phyloP scores from a whole-genome alignment of 2,113 vertebrate genomes.

The Zapornia atra region DNA sequence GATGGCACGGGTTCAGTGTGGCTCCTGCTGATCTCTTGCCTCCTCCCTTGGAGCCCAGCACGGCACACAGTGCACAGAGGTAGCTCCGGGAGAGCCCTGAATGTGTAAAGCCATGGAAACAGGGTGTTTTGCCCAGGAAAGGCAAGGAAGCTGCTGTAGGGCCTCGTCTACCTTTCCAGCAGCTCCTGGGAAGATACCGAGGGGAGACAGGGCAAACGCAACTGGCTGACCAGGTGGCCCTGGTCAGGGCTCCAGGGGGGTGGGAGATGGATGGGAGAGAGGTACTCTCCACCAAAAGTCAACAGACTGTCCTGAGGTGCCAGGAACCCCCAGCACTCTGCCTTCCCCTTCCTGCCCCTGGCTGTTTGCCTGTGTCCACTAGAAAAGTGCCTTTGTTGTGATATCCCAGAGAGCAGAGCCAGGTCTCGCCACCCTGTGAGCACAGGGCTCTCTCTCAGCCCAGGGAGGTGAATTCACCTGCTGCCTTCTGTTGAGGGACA shows the following conservation, averaged over 20 bases:
- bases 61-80: background rate
- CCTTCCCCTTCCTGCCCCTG: background rate
- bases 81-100: background rate
- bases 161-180: background rate
- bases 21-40: background rate
- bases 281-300: background rate
- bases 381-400: background rate
- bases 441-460: background rate
- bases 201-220: background rate
- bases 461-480: background rate
- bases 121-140: background rate
- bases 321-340: background rate
- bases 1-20: background rate
- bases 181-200: background rate
- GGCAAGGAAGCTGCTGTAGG: fast-evolving
- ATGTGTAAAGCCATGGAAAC: background rate
- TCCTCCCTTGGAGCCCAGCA: fast-evolving
- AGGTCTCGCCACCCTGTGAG: too few relatives aligned
- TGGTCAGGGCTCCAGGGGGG: background rate
- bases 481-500: background rate
- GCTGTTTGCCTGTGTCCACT: too few relatives aligned
- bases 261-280: background rate
- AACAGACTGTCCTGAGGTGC: background rate
- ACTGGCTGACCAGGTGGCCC: background rate
- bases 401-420: background rate